Percentiles rank a stretch among this genome's conserved stretches.
Conservation (phyloP, 2,113 vertebrate species). For the Caloenas nicobarica region DNA sequence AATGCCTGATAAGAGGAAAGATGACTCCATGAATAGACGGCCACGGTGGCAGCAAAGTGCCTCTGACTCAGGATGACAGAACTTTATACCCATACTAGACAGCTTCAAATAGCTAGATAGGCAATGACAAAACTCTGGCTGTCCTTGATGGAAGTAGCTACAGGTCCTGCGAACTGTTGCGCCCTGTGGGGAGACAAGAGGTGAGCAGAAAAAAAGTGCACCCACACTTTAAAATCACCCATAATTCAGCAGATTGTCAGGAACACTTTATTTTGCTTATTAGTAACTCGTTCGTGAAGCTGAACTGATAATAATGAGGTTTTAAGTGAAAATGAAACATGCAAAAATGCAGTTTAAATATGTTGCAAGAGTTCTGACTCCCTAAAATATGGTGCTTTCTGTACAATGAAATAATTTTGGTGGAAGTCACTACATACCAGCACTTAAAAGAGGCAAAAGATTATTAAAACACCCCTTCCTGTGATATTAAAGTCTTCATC, state of each 20-base stretch:
- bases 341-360: conserved; percentile 22
- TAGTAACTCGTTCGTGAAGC: background rate
- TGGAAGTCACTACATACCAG: background rate
- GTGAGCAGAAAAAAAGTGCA: background rate
- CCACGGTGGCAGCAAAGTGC: background rate
- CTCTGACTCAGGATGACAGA: background rate
- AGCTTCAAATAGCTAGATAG: background rate
- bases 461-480: background rate
- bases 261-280: background rate
- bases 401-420: background rate
- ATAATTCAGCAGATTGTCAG: background rate
- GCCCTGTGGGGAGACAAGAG: background rate
- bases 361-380: background rate
- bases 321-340: conserved; percentile 32
- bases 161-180: background rate
- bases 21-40: background rate
- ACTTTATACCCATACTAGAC: background rate
- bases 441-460: conserved; percentile 24
- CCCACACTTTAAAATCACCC: background rate
- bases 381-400: conserved; percentile 28
- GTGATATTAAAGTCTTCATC: background rate
- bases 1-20: background rate
- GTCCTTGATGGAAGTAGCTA: background rate
- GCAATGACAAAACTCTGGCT: background rate
- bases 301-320: background rate